Conservation (phyloP, 2,888 invertebrate genomes). For the Hipparchia sbordonii region DNA sequence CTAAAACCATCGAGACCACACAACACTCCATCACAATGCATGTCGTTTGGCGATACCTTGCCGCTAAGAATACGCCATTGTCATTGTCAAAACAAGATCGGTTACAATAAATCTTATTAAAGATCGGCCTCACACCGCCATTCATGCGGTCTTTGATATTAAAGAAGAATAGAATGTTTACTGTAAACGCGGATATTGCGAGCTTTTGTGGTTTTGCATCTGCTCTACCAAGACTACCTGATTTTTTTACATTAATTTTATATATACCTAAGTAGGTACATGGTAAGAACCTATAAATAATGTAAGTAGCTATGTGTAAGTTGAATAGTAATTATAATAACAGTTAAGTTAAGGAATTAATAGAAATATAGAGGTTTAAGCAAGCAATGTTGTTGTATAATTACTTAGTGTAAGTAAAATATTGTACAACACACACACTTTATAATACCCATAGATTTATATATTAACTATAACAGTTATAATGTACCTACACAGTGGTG, state of each 20-base stretch:
- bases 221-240: conserved; percentile 48
- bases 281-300: no score
- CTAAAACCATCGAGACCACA: conserved; percentile 64
- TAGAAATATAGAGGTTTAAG: no score
- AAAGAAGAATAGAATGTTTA: conserved; percentile 71
- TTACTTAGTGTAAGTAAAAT: no score
- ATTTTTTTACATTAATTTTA: conserved; percentile 1
- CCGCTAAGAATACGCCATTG: conserved; percentile 70
- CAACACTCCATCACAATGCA: conserved; percentile 76
- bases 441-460: no score
- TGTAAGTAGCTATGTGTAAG: no score
- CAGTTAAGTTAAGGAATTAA: no score
- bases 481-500: no score
- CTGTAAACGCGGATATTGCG: conserved; percentile 56
- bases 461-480: no score
- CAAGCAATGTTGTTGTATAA: no score
- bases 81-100: conserved; percentile 81
- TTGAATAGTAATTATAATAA: no score
- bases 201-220: conserved; percentile 69
- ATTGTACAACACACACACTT: no score
- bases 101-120: conserved; percentile 83
- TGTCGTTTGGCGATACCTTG: conserved; percentile 52
- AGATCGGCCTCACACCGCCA: conserved; percentile 69
- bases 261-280: no score
- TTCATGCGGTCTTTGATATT: conserved; percentile 67